phyloP scores from a whole-genome alignment of 2,888 invertebrate genomes.

The Pseudococcus viburni region DNA sequence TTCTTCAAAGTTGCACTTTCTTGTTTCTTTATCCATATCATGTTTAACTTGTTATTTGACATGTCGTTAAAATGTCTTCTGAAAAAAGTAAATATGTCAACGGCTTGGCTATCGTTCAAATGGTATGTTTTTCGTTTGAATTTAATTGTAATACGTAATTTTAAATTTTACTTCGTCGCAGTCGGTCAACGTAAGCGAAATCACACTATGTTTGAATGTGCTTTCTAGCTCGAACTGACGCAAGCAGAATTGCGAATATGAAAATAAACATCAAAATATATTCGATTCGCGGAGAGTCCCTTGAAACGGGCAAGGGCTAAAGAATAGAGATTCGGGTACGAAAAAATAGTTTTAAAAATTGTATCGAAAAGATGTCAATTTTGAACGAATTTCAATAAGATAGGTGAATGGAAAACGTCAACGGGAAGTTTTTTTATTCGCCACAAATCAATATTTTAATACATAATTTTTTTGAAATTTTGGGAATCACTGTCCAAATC shows the following conservation, averaged over 20 bases:
- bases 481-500: too few species aligned
- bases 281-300: background rate
- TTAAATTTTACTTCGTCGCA: conserved; percentile 40
- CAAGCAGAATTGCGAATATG: background rate
- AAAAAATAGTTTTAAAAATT: too few species aligned
- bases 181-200: conserved; percentile 28
- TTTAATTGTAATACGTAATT: conserved; percentile 55
- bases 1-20: conserved; percentile 40
- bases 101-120: conserved; percentile 44
- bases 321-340: too few species aligned
- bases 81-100: conserved; percentile 56
- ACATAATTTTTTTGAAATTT: too few species aligned
- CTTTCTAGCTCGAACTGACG: conserved; percentile 20
- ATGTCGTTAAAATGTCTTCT: conserved; percentile 55
- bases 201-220: background rate
- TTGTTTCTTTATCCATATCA: conserved; percentile 12
- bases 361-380: too few species aligned
- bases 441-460: too few species aligned
- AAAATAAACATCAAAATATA: conserved; percentile 24
- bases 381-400: too few species aligned
- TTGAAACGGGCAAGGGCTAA: background rate
- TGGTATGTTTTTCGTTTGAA: conserved; percentile 47
- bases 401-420: too few species aligned
- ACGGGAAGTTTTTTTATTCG: too few species aligned
- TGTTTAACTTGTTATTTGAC: conserved; percentile 52